Evolutionary conservation across 2,113 vertebrate genomes (phyloP).

Genomic region (Holacanthus passer): DNA sequence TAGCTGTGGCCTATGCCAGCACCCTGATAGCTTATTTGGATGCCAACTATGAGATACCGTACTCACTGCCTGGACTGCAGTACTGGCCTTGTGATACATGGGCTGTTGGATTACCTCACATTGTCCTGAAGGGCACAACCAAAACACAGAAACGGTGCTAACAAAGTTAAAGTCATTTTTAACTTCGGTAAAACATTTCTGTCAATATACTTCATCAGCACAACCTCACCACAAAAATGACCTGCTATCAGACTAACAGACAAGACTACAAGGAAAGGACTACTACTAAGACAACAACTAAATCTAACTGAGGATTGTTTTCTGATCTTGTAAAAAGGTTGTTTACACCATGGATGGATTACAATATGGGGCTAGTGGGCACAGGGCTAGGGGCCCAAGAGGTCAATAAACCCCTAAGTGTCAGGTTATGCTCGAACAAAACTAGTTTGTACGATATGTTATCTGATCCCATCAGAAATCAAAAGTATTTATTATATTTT

Average conservation of each 20-base stretch:
- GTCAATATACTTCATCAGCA: background rate
- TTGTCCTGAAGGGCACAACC: conserved; percentile 75
- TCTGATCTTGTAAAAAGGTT: background rate
- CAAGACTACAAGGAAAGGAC: background rate
- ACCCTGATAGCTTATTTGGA: conserved; percentile 90
- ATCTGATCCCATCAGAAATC: no score
- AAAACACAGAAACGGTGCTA: conserved; percentile 85
- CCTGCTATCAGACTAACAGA: background rate
- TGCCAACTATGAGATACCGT: conserved; percentile 86
- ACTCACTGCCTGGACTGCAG: conserved; percentile 84
- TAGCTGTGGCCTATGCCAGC: conserved; percentile 88
- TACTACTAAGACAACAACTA: background rate
- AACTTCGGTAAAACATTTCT: background rate
- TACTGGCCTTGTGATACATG: conserved; percentile 92
- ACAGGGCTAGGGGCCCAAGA: background rate
- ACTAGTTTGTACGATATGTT: no score
- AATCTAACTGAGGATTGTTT: background rate
- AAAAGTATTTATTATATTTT: no score
- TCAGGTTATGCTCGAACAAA: no score
- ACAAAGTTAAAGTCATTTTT: background rate
- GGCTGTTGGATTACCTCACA: conserved; percentile 88
- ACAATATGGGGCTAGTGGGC: background rate
- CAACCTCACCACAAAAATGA: background rate
- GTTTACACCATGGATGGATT: background rate
- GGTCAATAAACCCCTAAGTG: background rate